Evolutionary conservation across 2,113 vertebrate species (phyloP).

Genomic region (Myiozetetes cayanensis): DNA sequence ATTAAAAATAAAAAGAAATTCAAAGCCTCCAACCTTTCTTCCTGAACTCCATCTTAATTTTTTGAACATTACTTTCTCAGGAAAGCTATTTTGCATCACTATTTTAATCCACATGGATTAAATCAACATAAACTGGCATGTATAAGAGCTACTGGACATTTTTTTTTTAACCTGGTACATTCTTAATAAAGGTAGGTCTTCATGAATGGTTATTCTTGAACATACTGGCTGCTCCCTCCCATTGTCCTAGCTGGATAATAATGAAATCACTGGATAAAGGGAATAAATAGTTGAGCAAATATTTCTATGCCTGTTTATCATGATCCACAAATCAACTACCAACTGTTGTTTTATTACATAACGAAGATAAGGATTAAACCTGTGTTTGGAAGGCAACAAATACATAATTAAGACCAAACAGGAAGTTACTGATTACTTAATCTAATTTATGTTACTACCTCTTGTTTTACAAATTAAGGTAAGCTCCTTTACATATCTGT

Average conservation of each 20-base stretch:
- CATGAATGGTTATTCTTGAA: not conserved
- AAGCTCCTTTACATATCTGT: not conserved
- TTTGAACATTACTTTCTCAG: not conserved
- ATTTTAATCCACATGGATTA: not conserved
- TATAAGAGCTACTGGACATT: not conserved
- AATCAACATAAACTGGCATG: not conserved
- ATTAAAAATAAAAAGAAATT: not conserved
- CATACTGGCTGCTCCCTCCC: not conserved
- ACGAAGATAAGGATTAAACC: not conserved
- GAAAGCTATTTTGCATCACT: not conserved
- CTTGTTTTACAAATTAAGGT: constrained; percentile 18
- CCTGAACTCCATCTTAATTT: not conserved
- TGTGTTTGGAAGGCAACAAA: not conserved
- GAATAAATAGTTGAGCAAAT: not conserved
- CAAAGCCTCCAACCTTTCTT: not conserved
- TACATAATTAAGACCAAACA: not conserved
- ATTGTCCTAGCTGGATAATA: not conserved
- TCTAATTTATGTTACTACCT: not conserved
- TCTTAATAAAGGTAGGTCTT: not conserved
- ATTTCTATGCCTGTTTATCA: not conserved
- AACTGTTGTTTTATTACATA: not conserved
- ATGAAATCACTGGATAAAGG: not conserved
- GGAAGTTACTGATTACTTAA: not conserved
- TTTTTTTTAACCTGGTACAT: not conserved
- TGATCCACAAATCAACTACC: not conserved